Percentiles rank a stretch among this genome's conserved stretches.
Evolutionary conservation across 2,888 invertebrate species (phyloP).

Genomic region (Heliconius erato): DNA sequence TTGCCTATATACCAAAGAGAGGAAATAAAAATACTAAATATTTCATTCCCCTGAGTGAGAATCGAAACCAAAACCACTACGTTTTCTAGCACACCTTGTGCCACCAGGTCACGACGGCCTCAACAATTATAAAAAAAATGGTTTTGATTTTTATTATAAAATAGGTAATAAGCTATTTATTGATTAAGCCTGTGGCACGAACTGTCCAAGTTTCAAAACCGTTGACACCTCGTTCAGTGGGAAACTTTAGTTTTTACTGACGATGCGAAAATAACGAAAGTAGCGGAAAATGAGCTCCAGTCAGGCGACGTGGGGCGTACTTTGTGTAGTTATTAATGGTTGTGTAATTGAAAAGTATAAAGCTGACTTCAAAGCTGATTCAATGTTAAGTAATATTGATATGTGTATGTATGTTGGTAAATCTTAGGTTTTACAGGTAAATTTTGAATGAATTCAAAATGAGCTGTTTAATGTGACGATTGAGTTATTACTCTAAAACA

Average conservation of each 20-base stretch:
- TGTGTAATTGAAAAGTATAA: neutral
- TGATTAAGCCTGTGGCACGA: constrained; percentile 41
- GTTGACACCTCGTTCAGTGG: constrained; percentile 40
- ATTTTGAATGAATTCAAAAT: too few species aligned
- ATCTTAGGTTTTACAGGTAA: too few species aligned
- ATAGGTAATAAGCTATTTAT: constrained; percentile 38
- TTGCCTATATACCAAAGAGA: too few species aligned
- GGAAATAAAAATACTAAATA: too few species aligned
- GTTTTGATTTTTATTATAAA: neutral
- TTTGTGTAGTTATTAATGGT: neutral
- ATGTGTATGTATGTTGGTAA: too few species aligned
- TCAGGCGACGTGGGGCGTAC: constrained; percentile 7
- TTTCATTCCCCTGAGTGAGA: too few species aligned
- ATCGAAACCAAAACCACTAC: too few species aligned
- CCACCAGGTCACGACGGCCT: too few species aligned
- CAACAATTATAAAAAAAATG: too few species aligned
- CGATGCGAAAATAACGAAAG: constrained; percentile 33
- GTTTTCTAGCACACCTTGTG: too few species aligned
- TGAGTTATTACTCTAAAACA: too few species aligned
- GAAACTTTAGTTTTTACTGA: constrained; percentile 45
- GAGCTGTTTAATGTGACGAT: too few species aligned
- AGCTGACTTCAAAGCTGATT: neutral
- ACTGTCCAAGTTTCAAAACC: constrained; percentile 49
- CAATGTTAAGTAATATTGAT: neutral
- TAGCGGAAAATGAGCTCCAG: constrained; percentile 34